These are phyloP conservation scores for Junonia oenone DNA, from an alignment of 2,888 invertebrate species.

Conservation along the genomic window DNA sequence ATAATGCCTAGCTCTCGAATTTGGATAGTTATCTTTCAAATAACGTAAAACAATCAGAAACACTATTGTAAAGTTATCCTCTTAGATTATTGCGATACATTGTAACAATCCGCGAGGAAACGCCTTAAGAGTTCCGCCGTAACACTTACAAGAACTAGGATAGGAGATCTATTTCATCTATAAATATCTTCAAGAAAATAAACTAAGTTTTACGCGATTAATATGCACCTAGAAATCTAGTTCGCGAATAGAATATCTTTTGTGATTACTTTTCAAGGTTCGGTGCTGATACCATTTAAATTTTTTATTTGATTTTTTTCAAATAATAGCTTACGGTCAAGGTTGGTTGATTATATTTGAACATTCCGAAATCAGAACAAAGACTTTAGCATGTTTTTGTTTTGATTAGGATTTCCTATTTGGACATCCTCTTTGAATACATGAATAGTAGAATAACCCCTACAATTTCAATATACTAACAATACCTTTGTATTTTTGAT, in stretches of 20 bases:
- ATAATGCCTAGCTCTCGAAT: too few relatives aligned
- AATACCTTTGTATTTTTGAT: too few relatives aligned
- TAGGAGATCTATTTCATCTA: background rate
- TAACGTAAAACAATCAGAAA: too few relatives aligned
- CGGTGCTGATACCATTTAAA: background rate
- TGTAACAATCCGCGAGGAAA: conserved; percentile 85
- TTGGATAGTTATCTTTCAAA: too few relatives aligned
- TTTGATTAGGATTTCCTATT: too few relatives aligned
- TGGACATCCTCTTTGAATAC: too few relatives aligned
- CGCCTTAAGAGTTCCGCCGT: too few relatives aligned
- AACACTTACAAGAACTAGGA: background rate
- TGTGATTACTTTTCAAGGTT: background rate
- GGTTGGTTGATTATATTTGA: too few relatives aligned
- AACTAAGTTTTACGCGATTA: background rate
- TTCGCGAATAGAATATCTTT: background rate
- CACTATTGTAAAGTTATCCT: conserved; percentile 25
- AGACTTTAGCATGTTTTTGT: too few relatives aligned
- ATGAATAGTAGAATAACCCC: too few relatives aligned
- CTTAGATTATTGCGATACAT: conserved; percentile 83
- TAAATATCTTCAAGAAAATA: background rate
- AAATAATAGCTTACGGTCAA: background rate
- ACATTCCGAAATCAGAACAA: too few relatives aligned
- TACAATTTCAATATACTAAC: too few relatives aligned
- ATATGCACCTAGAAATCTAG: background rate
- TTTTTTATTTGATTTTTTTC: background rate